Evolutionary conservation across 2,888 invertebrate species (phyloP), one percentile per base, ranked within the genome.

Genomic region (Xestia ashworthii): DNA sequence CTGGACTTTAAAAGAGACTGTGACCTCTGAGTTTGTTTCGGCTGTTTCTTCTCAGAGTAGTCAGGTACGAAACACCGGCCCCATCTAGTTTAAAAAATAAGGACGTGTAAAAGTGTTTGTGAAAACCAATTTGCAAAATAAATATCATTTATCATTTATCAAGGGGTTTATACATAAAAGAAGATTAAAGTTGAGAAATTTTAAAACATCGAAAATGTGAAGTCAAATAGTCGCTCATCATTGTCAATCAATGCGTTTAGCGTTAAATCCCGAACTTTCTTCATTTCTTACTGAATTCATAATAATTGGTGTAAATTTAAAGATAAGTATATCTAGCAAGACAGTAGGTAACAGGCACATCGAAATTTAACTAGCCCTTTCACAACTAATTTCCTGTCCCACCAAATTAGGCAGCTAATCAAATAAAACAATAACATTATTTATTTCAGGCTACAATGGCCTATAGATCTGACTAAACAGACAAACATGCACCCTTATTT

Each of bases 401-500:
- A 44, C n/a, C 3, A n/a, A 44, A 14, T 41, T n/a, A n/a, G 5
- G 22, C 32, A 16, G 14, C 60, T 62, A 22, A 50, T 25, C 16
- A 53, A 25, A 48, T 32, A 32, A 32, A 32, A 32, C 32, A 32
- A 32, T 32, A 32, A 32, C 32, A 32, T 1, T 32, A 32, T 32
- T 32, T 32, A 32, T 32, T 32, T 32, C 32, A 3, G 32, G 32
- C 32, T 32, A 32, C 1, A 32, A 32, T 32, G 32, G 3, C 32
- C 32, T 32, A n/a, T n/a, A n/a, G n/a, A n/a, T n/a, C n/a, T n/a
- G n/a, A n/a, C n/a, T n/a, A 22, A 68, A 25, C 22, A n/a, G 3
- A 16, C 5, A 70, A 74, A 60, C 12, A 16, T 32, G 11, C 19
- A 68, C 50, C 48, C 46, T 38, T 69, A 71, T 71, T 38, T 38